Evolutionary conservation across 1,140 invertebrate species (phyloP).

Genomic region (Drosophila hydei): DNA sequence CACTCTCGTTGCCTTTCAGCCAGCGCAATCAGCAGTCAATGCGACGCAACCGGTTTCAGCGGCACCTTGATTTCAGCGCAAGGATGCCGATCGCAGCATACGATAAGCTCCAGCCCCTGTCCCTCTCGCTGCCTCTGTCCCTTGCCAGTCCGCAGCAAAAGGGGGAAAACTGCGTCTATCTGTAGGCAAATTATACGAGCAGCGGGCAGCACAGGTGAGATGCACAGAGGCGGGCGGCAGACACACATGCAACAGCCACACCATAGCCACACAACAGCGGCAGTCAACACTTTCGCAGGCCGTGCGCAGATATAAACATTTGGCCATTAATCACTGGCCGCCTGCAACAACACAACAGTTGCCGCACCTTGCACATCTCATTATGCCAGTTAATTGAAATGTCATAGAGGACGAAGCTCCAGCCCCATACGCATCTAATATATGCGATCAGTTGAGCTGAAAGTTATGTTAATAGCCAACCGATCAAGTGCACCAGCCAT

Average conservation of each 20-base stretch:
- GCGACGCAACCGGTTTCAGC: conserved; percentile 45
- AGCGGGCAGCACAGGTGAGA: conserved; percentile 21
- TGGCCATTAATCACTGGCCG: conserved; percentile 51
- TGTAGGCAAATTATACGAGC: conserved; percentile 53
- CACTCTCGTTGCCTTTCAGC: not conserved
- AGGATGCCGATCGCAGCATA: conserved; percentile 41
- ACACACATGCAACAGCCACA: conserved; percentile 2
- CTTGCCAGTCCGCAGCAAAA: not conserved
- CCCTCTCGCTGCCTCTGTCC: not conserved
- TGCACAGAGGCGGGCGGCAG: not conserved
- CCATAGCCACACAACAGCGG: not conserved
- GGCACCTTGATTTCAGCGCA: conserved; percentile 51
- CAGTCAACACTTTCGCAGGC: conserved; percentile 54
- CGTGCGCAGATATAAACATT: conserved; percentile 38
- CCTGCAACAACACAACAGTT: conserved; percentile 47
- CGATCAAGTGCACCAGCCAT: too few species aligned
- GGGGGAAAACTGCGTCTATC: conserved; percentile 9
- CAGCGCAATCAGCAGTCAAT: conserved; percentile 36
- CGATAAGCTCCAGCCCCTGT: conserved; percentile 22
- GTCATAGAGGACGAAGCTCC: conserved; percentile 25
- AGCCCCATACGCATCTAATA: not conserved
- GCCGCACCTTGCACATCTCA: conserved; percentile 43
- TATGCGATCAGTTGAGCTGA: not conserved
- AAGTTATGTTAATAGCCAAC: not conserved
- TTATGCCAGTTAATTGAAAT: conserved; percentile 58